These are phyloP conservation scores for Campylomormyrus tamandua DNA, from an alignment of 2,113 vertebrate species.

Conservation along the genomic window DNA sequence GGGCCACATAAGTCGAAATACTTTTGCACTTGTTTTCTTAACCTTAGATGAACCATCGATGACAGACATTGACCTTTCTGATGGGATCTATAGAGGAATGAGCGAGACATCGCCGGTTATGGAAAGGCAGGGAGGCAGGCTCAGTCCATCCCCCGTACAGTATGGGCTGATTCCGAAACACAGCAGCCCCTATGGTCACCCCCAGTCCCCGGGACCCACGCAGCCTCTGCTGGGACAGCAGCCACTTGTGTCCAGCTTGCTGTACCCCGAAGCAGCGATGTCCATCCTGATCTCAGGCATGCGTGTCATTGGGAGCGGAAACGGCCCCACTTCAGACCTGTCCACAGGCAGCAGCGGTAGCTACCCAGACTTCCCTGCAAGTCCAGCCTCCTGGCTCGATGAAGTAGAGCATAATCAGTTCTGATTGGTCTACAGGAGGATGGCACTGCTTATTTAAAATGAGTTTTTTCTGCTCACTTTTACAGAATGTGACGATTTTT, in stretches of 20 bases:
- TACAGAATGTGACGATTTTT: background rate
- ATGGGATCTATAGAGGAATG: constrained; percentile 77
- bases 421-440: constrained; percentile 53
- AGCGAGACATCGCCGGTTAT: constrained; percentile 68
- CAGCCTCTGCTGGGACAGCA: constrained; percentile 74
- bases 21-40: constrained; percentile 12
- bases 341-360: constrained; percentile 90
- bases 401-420: constrained; percentile 93
- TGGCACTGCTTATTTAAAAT: background rate
- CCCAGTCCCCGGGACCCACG: constrained; percentile 73
- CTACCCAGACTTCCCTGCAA: constrained; percentile 90
- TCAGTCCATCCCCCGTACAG: constrained; percentile 72
- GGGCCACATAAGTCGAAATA: background rate
- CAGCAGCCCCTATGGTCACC: constrained; percentile 81
- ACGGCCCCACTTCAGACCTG: constrained; percentile 84
- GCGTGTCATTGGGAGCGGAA: constrained; percentile 67
- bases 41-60: constrained; percentile 80
- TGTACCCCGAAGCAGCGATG: constrained; percentile 73
- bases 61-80: constrained; percentile 77
- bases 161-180: constrained; percentile 65
- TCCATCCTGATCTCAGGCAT: constrained; percentile 68
- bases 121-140: constrained; percentile 64
- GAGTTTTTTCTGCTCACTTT: background rate
- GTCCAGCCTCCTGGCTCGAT: constrained; percentile 93
- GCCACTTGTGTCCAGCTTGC: constrained; percentile 81